Evolutionary conservation across 2,113 vertebrate genomes (phyloP), one percentile per base, ranked within the genome.

Genomic region (Rallus limicola): DNA sequence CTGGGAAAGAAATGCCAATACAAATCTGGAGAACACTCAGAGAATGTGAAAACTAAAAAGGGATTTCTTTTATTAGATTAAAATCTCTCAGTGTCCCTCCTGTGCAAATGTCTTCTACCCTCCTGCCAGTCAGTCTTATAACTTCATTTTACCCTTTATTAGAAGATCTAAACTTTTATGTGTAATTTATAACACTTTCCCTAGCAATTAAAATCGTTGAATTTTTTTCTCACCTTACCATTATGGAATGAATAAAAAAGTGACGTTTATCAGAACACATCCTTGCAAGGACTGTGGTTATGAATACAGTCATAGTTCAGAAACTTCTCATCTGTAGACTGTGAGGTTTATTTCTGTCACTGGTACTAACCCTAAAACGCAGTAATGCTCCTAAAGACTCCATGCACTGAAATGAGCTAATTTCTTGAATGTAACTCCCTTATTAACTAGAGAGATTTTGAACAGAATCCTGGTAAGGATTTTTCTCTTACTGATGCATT

Each of bases 1-100:
- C 52, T 53, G 69, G 69, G 75, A 95, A 94, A 90, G 52, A 96
- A 92, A 76, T 40, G 34, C 76, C 84, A 77, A 53, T 84, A 64
- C 59, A 94, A 86, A 96, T 86, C 58, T 78, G 62, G 34, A 92
- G 40, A 96, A 63, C 2, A 9, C 46, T 63, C 58, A 56, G 78
- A 71, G 46, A 83, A 11, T 46, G 24, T 72, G 50, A 88, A 76
- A 84, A 93, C 55, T 71, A 70, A 82, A 88, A 70, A 78, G 28
- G 8, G 42, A n/a, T 80, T 36, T 81, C 36, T 92, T 88, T 94
- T 69, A 83, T 65, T 75, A 77, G 62, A 44, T 71, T 25, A 72
- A 86, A 90, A 94, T 67, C 19, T 81, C 72, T 64, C 34, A 26
- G 40, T 33, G 13, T 82, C 21, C 4, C 18, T 90, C n/a, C 46